Evolutionary conservation across 2,888 invertebrate genomes (phyloP).

Genomic region (Pinctada fucata): DNA sequence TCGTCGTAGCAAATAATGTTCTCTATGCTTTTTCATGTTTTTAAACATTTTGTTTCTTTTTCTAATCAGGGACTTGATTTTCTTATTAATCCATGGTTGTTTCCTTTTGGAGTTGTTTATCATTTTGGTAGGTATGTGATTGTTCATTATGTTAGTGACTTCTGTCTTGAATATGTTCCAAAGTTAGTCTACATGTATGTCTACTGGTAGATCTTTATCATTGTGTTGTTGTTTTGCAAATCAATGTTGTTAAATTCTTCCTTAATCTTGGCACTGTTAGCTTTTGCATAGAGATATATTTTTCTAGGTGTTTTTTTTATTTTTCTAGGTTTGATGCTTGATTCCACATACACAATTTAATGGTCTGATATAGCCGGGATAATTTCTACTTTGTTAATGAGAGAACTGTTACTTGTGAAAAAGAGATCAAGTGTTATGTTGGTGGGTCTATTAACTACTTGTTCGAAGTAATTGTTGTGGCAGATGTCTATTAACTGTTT

Average conservation of each 20-base stretch:
- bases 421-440: conserved; percentile 2
- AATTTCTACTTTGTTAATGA: background rate
- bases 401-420: conserved; percentile 1
- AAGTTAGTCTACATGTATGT: background rate
- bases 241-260: conserved; percentile 22
- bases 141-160: conserved; percentile 14
- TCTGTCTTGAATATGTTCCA: conserved; percentile 29
- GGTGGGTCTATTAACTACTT: conserved; percentile 6
- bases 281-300: conserved; percentile 32
- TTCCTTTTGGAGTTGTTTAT: conserved; percentile 22
- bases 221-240: background rate
- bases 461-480: conserved; percentile 5
- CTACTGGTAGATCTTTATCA: no score
- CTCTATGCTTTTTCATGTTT: conserved; percentile 19
- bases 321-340: conserved; percentile 26
- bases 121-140: conserved; percentile 33
- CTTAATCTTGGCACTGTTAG: conserved; percentile 13
- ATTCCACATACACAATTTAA: conserved; percentile 25
- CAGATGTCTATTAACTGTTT: conserved; percentile 14
- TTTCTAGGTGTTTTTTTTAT: conserved; percentile 29
- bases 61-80: conserved; percentile 21
- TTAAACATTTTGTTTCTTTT: conserved; percentile 32
- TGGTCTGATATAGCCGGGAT: conserved; percentile 1
- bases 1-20: conserved; percentile 25
- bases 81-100: conserved; percentile 34